Base-by-base conservation (phyloP, 2,113 vertebrate species). In the Motacilla alba region DNA sequence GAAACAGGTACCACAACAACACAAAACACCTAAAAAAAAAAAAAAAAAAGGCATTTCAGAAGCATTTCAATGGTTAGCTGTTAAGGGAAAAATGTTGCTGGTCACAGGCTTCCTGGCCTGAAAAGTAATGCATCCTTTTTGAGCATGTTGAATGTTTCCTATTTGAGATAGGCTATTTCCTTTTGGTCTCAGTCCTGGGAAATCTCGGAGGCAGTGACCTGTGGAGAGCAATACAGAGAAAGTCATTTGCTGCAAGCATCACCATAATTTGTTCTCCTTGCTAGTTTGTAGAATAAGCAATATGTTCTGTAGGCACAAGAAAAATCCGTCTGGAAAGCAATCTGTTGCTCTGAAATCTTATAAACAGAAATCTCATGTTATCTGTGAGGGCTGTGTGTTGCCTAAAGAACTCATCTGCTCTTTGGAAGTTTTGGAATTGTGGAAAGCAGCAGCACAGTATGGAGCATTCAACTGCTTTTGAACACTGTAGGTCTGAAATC, bases 181-280 rank as follows among this genome's bases (percentile, higher is more conserved):
- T 82, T 96, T 72, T 43, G 43, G n/a, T 86, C 83, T 73, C 49
- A 87, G 74, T 69, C n/a, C 58, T 73, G 50, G 37, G 55, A 93
- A 93, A 92, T 85, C 72, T 76, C 3, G 0, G 30, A 94, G 75
- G 43, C 55, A 53, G 67, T 92, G 59, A 91, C 72, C 44, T 83
- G 72, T 88, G 55, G 72, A 85, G 46, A 96, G 59, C 75, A 88
- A 62, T 76, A 77, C n/a, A 85, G 55, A 93, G 53, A 41, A 91
- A 81, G 56, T 82, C 0, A 69, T 95, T 85, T 92, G 28, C 78
- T 90, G 59, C 41, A 88, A 41, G 43, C 37, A 83, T 90, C 94
- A 69, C 90, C 79, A 69, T 83, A 90, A 92, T 94, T 88, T 85
- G 44, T 91, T 79, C 53, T 87, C 37, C 62, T 85, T 83, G 58